A percentile compares a stretch with the other conserved stretches of the same genome.
Evolutionary conservation across 1,140 invertebrate genomes (phyloP).

Genomic region (Zaprionus gabonicus): DNA sequence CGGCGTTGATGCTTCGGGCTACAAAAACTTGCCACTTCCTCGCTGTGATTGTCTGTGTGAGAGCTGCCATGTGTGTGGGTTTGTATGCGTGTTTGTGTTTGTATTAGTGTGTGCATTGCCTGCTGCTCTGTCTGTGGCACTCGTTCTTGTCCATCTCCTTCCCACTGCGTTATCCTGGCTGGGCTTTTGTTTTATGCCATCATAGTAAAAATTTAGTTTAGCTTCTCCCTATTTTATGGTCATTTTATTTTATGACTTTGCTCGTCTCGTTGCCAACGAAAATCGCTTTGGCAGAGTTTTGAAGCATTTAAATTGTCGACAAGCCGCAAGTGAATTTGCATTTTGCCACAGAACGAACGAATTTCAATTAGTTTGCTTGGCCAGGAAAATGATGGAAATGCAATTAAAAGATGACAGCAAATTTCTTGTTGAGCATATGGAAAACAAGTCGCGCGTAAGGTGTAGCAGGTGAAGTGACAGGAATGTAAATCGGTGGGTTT

Average conservation of each 20-base stretch:
- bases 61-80: background rate
- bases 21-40: constrained; percentile 52
- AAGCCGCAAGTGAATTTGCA: constrained; percentile 10
- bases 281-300: constrained; percentile 20
- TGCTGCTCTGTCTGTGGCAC: constrained; percentile 1
- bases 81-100: constrained; percentile 1
- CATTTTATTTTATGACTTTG: constrained; percentile 58
- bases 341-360: constrained; percentile 31
- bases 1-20: constrained; percentile 25
- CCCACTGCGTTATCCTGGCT: background rate
- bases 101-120: background rate
- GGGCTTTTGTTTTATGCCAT: constrained; percentile 56
- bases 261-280: constrained; percentile 21
- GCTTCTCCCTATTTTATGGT: constrained; percentile 52
- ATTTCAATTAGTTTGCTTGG: constrained; percentile 25
- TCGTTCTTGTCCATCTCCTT: background rate
- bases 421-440: constrained; percentile 13
- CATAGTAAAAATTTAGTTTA: constrained; percentile 54
- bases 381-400: constrained; percentile 34
- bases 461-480: background rate
- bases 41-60: background rate
- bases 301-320: constrained; percentile 24
- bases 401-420: constrained; percentile 48
- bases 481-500: background rate
- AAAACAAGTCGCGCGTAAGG: background rate